These are phyloP conservation scores for Sinhomidia bicolor DNA, from an alignment of 2,888 invertebrate species.

Conservation along the genomic window DNA sequence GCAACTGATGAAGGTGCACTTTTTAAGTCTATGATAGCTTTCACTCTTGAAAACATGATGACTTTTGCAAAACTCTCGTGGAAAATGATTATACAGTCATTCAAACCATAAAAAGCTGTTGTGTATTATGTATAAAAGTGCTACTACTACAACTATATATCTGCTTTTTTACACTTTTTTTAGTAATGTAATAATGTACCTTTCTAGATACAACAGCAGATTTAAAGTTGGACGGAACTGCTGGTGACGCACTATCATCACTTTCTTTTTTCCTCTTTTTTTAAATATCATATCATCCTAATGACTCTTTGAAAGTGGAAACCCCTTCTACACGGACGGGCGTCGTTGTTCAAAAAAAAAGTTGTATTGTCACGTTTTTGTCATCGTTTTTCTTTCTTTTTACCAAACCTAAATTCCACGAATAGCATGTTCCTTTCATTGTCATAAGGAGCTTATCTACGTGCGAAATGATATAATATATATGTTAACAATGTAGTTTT, in stretches of 20 bases:
- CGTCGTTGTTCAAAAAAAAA: slow-evolving; percentile 1
- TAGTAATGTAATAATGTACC: too few species aligned
- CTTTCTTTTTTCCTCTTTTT: too few species aligned
- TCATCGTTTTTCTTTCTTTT: not conserved
- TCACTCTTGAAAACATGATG: slow-evolving; percentile 48
- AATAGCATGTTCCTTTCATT: not conserved
- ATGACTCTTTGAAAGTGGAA: slow-evolving; percentile 5
- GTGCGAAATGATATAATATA: not conserved
- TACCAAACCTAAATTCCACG: not conserved
- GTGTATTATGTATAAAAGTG: not conserved
- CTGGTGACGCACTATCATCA: slow-evolving; percentile 7
- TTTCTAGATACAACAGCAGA: too few species aligned
- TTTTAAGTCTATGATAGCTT: slow-evolving; percentile 3
- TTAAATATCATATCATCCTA: not conserved
- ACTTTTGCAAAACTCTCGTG: slow-evolving; percentile 33
- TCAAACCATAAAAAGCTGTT: not conserved
- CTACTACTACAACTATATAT: too few species aligned
- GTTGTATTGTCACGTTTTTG: slow-evolving; percentile 31
- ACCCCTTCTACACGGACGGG: not conserved
- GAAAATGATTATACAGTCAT: slow-evolving; percentile 30
- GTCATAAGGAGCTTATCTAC: slow-evolving; percentile 1
- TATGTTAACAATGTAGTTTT: slow-evolving; percentile 12
- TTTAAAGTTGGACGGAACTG: not conserved
- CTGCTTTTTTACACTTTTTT: too few species aligned
- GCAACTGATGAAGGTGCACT: slow-evolving; percentile 22